Conservation (phyloP, 2,888 invertebrate genomes). For the Eupithecia dodoneata region DNA sequence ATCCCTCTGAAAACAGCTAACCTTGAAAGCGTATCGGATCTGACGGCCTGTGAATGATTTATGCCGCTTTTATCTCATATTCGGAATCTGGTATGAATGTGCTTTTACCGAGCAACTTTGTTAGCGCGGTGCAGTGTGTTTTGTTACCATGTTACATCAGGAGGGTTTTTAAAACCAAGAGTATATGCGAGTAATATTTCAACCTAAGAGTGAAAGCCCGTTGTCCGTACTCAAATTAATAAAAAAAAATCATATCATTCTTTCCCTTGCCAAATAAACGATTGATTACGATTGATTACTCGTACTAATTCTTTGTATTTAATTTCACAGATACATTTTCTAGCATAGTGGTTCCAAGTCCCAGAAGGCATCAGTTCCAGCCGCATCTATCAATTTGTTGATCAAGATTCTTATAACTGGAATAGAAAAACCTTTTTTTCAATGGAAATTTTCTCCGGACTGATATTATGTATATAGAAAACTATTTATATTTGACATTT, state of each 20-base stretch:
- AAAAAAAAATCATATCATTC: no score
- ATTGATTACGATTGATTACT: no score
- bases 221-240: no score
- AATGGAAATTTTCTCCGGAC: neutral
- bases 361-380: neutral
- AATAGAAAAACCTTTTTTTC: neutral
- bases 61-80: conserved; percentile 53
- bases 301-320: no score
- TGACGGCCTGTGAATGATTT: conserved; percentile 58
- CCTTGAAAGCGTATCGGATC: conserved; percentile 37
- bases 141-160: neutral
- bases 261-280: no score
- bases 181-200: no score
- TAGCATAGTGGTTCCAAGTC: neutral
- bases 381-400: neutral
- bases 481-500: neutral
- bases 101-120: conserved; percentile 35
- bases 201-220: no score
- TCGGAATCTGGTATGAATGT: conserved; percentile 38
- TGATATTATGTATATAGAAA: neutral
- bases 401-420: neutral
- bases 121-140: conserved; percentile 16
- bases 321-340: neutral
- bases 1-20: conserved; percentile 14
- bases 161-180: neutral